Conservation (phyloP, 1,140 invertebrate species). For the Sitodiplosis mosellana region DNA sequence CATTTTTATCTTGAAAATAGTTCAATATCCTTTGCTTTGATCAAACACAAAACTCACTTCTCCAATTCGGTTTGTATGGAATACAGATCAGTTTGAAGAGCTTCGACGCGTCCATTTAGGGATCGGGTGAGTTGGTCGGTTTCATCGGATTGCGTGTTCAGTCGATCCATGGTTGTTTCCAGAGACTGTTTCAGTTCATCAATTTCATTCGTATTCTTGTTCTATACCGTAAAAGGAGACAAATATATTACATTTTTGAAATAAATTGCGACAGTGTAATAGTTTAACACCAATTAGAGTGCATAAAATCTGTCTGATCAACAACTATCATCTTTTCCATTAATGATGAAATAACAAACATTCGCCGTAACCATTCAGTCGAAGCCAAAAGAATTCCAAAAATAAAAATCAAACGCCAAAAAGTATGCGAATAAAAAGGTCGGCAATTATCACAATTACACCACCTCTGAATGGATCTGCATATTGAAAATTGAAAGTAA, state of each 20-base stretch:
- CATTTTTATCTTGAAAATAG: too few species aligned
- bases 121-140: constrained; percentile 16
- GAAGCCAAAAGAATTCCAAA: too few species aligned
- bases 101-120: constrained; percentile 11
- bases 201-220: constrained; percentile 14
- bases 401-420: too few species aligned
- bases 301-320: too few species aligned
- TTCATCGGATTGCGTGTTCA: constrained; percentile 20
- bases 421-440: too few species aligned
- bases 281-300: too few species aligned
- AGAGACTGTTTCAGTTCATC: constrained; percentile 18
- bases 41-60: not conserved
- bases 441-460: too few species aligned
- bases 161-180: constrained; percentile 17
- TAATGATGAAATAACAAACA: not conserved
- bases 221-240: too few species aligned
- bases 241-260: not conserved
- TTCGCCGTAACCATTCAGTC: not conserved
- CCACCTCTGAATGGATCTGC: too few species aligned
- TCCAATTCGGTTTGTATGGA: not conserved
- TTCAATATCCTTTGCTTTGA: too few species aligned
- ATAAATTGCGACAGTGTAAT: not conserved
- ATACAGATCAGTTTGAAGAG: constrained; percentile 12
- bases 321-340: too few species aligned
- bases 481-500: too few species aligned